Conservation (phyloP, 2,797 vertebrate genomes). For the Clarias fuscus region DNA sequence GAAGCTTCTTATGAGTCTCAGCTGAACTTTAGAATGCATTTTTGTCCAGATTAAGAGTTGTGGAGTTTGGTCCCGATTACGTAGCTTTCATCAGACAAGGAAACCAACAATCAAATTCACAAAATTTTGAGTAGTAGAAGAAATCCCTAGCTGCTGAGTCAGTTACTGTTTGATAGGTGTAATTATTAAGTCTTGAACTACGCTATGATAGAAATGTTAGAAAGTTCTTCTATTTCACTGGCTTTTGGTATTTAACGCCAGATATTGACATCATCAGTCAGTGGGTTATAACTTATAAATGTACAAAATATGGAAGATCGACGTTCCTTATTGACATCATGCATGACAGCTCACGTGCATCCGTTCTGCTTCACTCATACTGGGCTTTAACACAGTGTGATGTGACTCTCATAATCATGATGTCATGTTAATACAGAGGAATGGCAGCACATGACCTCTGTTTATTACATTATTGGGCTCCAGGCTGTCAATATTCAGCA, state of each 20-base stretch:
- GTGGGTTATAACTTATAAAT: not conserved
- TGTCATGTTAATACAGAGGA: slow-evolving; percentile 50
- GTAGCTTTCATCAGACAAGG: too few relatives aligned
- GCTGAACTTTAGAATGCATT: too few relatives aligned
- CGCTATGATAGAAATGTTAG: not conserved
- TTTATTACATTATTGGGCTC: slow-evolving; percentile 48
- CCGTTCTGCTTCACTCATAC: slow-evolving; percentile 9
- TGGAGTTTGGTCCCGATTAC: too few relatives aligned
- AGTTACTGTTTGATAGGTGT: not conserved
- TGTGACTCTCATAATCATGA: slow-evolving; percentile 38
- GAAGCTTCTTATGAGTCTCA: too few relatives aligned
- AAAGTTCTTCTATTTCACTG: not conserved
- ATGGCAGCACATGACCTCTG: slow-evolving; percentile 41
- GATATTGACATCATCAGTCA: not conserved
- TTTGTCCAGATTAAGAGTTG: too few relatives aligned
- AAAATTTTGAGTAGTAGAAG: not conserved
- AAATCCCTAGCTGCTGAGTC: not conserved
- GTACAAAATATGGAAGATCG: not conserved
- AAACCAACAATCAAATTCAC: not conserved
- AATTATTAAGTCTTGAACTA: not conserved
- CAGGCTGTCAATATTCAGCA: slow-evolving; percentile 51
- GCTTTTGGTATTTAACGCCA: not conserved
- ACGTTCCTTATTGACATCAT: not conserved
- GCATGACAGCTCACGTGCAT: not conserved
- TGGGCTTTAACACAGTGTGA: slow-evolving; percentile 11